Evolutionary conservation across 2,113 vertebrate genomes (phyloP), one percentile per base, ranked within the genome.

Genomic region (Pagrus major): DNA sequence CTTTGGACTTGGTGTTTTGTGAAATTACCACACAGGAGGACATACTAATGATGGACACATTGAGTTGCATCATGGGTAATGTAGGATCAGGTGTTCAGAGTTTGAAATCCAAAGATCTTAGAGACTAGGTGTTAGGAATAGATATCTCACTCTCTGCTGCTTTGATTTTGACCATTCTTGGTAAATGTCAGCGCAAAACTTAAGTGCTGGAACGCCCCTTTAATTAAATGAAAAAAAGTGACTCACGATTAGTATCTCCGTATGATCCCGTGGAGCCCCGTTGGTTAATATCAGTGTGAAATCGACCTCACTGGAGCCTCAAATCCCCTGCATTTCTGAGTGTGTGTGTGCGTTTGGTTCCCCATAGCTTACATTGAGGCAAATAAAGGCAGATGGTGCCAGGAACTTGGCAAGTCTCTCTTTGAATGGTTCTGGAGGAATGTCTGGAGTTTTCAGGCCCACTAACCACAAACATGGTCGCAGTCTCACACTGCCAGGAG

Each of bases 391-490:
- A 51, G 52, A 84, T 72, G 68, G 44, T 83, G 71, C 73, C 58
- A 77, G 72, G 27, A 80, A 73, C 78, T 79, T 80, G 74, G 71
- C 65, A 46, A 33, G 61, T 85, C 71, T 78, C 54, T 67, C 44
- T 63, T 31, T 76, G 52, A 83, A 81, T 73, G 78, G 37, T 78
- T 84, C 51, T 56, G 20, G 58, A 84, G 82, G 86, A 93, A 85
- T 88, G 86, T 86, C 83, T 84, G 70, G 55, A 76, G 74, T 63
- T 88, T 84, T 80, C 54, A 74, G 70, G 52, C 54, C 68, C 35
- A 65, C 54, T 61, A 73, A 87, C 83, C 84, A 25, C 87, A 85
- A 79, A 88, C 76, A 69, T 41, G 42, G 74, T 78, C 80, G 69
- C 49, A 71, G 66, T 25, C 39, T 68, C 52, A 65, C 65, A 31